A percentile compares a stretch with the other conserved stretches of the same genome.
These are phyloP conservation scores for Macaria liturata DNA, from an alignment of 2,888 invertebrate genomes.

Conservation along the genomic window DNA sequence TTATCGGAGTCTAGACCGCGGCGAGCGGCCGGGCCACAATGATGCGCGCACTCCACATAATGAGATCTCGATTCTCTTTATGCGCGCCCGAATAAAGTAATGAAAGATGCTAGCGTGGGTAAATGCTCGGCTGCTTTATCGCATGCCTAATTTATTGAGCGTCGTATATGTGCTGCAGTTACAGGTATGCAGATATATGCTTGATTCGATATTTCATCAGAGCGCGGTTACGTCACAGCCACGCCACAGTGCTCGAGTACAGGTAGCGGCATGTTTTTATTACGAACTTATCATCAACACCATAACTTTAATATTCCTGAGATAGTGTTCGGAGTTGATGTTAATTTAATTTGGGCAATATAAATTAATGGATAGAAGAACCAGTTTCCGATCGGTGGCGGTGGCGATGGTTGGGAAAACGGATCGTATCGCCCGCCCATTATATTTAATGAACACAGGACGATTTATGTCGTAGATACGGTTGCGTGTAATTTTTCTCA, in stretches of 20 bases:
- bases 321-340: constrained; percentile 63
- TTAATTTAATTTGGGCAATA: constrained; percentile 73
- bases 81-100: constrained; percentile 43
- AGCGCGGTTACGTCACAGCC: constrained; percentile 18
- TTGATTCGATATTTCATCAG: neutral
- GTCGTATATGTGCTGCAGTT: neutral
- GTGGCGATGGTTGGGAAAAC: constrained; percentile 53
- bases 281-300: constrained; percentile 44
- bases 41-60: constrained; percentile 56
- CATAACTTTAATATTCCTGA: constrained; percentile 51
- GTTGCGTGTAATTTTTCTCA: constrained; percentile 64
- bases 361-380: constrained; percentile 68
- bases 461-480: constrained; percentile 65
- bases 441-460: constrained; percentile 73
- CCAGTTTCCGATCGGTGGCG: constrained; percentile 63
- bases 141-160: constrained; percentile 22
- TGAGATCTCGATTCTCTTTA: constrained; percentile 60
- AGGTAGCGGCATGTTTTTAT: constrained; percentile 33
- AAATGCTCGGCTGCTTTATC: constrained; percentile 27
- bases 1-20: constrained; percentile 65
- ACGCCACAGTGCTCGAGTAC: neutral
- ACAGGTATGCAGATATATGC: neutral
- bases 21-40: constrained; percentile 47
- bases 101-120: constrained; percentile 27
- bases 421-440: constrained; percentile 66